phyloP scores from a whole-genome alignment of 2,113 vertebrate genomes.

The Caloenas nicobarica region DNA sequence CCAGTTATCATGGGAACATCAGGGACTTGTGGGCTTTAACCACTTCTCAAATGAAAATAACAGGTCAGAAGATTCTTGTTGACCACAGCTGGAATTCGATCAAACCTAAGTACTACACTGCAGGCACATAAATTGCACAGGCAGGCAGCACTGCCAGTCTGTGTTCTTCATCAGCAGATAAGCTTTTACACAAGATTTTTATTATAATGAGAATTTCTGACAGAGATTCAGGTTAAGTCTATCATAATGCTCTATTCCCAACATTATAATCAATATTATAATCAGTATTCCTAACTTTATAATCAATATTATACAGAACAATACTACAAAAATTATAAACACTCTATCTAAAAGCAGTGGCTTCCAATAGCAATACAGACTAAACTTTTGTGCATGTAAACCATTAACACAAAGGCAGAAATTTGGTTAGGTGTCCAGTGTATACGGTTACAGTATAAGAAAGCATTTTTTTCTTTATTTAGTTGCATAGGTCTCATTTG shows the following conservation, averaged over 20 bases:
- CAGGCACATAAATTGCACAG: neutral
- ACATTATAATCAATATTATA: neutral
- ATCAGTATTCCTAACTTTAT: too few relatives aligned
- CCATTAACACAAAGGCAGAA: neutral
- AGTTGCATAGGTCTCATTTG: neutral
- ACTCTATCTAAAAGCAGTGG: neutral
- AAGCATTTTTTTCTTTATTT: neutral
- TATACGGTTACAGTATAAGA: neutral
- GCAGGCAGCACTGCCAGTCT: neutral
- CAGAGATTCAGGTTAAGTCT: neutral
- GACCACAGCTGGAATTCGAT: neutral
- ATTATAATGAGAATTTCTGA: neutral
- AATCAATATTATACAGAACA: too few relatives aligned
- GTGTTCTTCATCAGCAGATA: neutral
- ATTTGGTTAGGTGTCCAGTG: neutral
- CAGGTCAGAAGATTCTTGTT: neutral
- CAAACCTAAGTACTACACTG: neutral
- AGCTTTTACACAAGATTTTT: neutral
- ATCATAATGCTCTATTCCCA: neutral
- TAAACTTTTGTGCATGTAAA: neutral
- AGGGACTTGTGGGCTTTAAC: neutral
- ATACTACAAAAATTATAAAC: neutral
- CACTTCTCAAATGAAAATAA: neutral
- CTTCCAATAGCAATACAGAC: neutral
- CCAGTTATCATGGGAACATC: neutral